A percentile compares a stretch with the other conserved stretches of the same genome.
Conservation (phyloP, 2,113 vertebrate genomes). For the Xiphophorus maculatus region DNA sequence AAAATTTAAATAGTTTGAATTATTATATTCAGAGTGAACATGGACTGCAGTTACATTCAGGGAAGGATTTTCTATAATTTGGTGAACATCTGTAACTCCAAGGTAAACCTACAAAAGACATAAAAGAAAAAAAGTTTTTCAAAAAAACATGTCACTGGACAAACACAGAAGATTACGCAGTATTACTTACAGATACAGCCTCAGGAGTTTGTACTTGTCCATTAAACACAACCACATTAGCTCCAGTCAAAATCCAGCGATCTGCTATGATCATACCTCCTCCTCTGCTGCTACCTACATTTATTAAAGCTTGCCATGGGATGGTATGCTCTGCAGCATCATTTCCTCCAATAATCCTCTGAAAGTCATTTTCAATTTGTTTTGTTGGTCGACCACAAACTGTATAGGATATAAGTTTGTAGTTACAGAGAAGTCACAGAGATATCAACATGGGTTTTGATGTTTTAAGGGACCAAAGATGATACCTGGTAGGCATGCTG, state of each 20-base stretch:
- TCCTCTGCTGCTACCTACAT: rapidly evolving
- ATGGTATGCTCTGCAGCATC: constrained; percentile 30
- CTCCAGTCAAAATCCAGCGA: constrained; percentile 76
- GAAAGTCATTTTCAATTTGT: rapidly evolving
- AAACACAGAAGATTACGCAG: not conserved
- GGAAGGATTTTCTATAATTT: rapidly evolving
- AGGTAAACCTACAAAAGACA: constrained; percentile 49
- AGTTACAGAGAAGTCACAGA: not conserved
- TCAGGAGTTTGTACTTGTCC: rapidly evolving
- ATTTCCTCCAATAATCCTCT: constrained; percentile 64
- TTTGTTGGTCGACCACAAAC: constrained; percentile 67
- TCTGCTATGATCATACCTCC: constrained; percentile 73
- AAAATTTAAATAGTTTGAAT: rapidly evolving
- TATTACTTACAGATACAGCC: constrained; percentile 18
- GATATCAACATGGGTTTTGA: no score
- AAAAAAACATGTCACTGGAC: not conserved
- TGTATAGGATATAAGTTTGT: constrained; percentile 11
- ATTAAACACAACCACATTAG: not conserved
- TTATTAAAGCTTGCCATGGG: constrained; percentile 77
- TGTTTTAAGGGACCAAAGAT: not conserved
- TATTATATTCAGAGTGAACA: constrained; percentile 61
- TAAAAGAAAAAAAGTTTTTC: rapidly evolving
- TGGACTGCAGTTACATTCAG: constrained; percentile 32
- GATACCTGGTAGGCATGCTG: constrained; percentile 74
- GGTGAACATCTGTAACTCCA: constrained; percentile 32